Percentiles rank a stretch among this genome's conserved stretches.
These are phyloP conservation scores for Panzeria rudis DNA, from an alignment of 2,888 invertebrate genomes.

Conservation along the genomic window DNA sequence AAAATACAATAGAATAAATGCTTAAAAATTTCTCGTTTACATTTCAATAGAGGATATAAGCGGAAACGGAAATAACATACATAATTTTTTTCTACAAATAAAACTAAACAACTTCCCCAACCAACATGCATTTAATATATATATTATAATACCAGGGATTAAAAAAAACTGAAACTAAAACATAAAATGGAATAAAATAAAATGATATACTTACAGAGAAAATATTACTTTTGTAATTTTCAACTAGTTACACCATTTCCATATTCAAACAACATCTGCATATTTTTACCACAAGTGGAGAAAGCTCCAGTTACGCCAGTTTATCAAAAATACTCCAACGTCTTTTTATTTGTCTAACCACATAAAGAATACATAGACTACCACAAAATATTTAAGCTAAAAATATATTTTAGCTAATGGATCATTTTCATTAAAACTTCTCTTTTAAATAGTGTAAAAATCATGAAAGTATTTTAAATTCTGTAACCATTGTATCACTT, in stretches of 20 bases:
- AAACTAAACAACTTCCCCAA: conserved; percentile 45
- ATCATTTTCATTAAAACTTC: background rate
- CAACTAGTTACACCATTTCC: background rate
- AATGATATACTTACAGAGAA: background rate
- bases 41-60: conserved; percentile 37
- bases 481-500: conserved; percentile 17
- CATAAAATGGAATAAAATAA: conserved; percentile 10
- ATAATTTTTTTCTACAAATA: conserved; percentile 24
- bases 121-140: background rate
- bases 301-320: too few species aligned
- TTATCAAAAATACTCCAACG: too few species aligned
- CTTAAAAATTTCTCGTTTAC: conserved; percentile 8
- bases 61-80: conserved; percentile 55
- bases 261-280: too few species aligned
- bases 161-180: conserved; percentile 28
- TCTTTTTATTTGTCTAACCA: too few species aligned
- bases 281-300: too few species aligned
- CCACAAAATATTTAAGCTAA: background rate
- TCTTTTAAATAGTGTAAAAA: conserved; percentile 29
- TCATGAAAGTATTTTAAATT: conserved; percentile 19
- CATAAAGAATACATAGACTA: too few species aligned
- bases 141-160: conserved; percentile 32
- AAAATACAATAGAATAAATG: background rate
- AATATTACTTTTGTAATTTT: background rate
- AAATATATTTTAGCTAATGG: background rate